Percentiles rank a stretch among this genome's conserved stretches.
Evolutionary conservation across 2,113 vertebrate genomes (phyloP).

Genomic region (Gymnarchus niloticus): DNA sequence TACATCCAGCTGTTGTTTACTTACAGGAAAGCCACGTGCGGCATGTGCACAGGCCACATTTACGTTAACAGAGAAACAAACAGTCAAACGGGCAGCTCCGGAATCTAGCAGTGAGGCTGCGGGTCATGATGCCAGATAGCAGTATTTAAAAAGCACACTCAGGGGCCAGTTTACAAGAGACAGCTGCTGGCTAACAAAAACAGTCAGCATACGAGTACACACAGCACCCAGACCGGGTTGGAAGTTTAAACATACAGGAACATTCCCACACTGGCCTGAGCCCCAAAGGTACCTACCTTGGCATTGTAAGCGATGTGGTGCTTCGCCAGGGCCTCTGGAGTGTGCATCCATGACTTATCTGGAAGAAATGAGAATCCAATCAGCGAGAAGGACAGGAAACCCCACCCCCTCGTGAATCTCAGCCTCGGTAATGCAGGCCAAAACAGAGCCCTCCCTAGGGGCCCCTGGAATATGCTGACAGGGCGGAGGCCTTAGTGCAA

Average conservation of each 20-base stretch:
- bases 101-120: neutral
- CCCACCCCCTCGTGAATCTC: neutral
- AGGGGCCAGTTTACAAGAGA: neutral
- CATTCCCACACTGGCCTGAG: neutral
- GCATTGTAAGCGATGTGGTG: conserved; percentile 94
- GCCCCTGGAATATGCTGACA: neutral
- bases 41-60: neutral
- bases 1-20: neutral
- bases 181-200: too few relatives aligned
- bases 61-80: neutral
- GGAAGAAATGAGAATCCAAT: conserved; percentile 60
- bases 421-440: neutral
- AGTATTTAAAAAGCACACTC: neutral
- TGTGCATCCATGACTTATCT: conserved; percentile 99
- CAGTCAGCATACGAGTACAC: too few relatives aligned
- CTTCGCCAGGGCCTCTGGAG: conserved; percentile 92
- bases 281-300: conserved; percentile 73
- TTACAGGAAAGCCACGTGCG: neutral
- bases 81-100: neutral
- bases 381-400: too few relatives aligned
- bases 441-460: neutral
- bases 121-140: neutral
- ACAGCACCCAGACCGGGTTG: neutral
- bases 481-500: too few relatives aligned
- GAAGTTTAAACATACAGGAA: neutral